Evolutionary conservation across 2,888 invertebrate genomes (phyloP).

Genomic region (Diarsia mendica): DNA sequence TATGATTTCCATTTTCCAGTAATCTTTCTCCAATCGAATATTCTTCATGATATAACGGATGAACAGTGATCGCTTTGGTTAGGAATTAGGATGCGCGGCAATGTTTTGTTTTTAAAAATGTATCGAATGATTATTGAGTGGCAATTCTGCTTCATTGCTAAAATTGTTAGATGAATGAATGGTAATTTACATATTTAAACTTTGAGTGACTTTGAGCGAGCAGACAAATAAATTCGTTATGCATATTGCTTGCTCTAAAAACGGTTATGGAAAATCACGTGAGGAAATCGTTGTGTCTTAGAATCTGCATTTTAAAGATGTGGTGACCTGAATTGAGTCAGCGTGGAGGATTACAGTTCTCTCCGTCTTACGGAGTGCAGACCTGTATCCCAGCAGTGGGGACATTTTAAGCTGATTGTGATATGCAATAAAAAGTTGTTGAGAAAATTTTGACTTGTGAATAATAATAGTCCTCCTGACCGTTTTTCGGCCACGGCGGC

Average conservation of each 20-base stretch:
- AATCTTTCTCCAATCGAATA: no score
- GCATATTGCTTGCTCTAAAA: background rate
- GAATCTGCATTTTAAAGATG: background rate
- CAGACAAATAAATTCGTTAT: background rate
- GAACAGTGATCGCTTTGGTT: no score
- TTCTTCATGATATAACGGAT: no score
- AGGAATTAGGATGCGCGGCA: background rate
- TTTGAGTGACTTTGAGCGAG: background rate
- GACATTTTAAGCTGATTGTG: background rate
- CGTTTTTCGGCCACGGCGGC: no score
- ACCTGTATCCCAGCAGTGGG: background rate
- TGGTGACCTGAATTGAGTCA: no score
- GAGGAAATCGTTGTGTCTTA: background rate
- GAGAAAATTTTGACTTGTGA: no score
- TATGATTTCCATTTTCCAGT: no score
- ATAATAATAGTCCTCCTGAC: no score
- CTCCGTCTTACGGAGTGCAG: background rate
- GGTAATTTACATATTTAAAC: background rate
- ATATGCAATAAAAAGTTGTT: no score
- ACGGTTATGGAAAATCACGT: background rate
- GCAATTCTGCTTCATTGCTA: slow-evolving; percentile 1
- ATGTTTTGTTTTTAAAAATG: slow-evolving; percentile 19
- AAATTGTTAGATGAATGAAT: background rate
- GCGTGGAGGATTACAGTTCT: background rate
- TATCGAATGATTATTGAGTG: slow-evolving; percentile 5